A percentile compares a stretch with the other conserved stretches of the same genome.
These are phyloP conservation scores for Aptenodytes patagonicus DNA, from an alignment of 2,113 vertebrate genomes.

Conservation along the genomic window DNA sequence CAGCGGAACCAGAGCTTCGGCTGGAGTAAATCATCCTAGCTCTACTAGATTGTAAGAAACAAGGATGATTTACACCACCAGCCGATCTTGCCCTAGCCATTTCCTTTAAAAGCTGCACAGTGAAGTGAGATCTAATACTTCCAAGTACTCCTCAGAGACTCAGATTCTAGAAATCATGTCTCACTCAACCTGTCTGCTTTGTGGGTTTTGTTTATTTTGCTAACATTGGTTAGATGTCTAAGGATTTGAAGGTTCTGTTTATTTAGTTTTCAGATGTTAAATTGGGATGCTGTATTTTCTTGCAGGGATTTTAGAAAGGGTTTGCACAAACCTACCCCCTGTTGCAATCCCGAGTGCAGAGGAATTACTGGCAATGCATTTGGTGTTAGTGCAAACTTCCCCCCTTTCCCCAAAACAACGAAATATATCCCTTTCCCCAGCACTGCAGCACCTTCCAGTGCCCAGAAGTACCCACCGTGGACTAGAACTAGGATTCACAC, in stretches of 20 bases:
- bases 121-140: constrained; percentile 31
- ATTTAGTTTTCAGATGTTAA: constrained; percentile 9
- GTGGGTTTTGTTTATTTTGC: constrained; percentile 34
- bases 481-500: background rate
- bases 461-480: background rate
- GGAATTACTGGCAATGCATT: background rate
- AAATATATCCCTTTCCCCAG: background rate
- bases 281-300: background rate
- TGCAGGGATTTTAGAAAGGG: background rate
- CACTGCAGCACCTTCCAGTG: background rate
- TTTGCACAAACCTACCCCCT: background rate
- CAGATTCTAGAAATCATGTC: background rate
- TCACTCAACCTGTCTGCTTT: constrained; percentile 22
- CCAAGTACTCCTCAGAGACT: constrained; percentile 32
- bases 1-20: background rate
- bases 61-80: background rate
- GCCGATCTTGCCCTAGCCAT: background rate
- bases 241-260: constrained; percentile 23
- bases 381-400: background rate
- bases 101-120: constrained; percentile 20
- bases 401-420: background rate
- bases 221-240: background rate
- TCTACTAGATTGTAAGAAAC: background rate
- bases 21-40: background rate
- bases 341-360: background rate